These are phyloP conservation scores for Dromococcyx pavoninus DNA, from an alignment of 2,797 vertebrate genomes.

Conservation along the genomic window DNA sequence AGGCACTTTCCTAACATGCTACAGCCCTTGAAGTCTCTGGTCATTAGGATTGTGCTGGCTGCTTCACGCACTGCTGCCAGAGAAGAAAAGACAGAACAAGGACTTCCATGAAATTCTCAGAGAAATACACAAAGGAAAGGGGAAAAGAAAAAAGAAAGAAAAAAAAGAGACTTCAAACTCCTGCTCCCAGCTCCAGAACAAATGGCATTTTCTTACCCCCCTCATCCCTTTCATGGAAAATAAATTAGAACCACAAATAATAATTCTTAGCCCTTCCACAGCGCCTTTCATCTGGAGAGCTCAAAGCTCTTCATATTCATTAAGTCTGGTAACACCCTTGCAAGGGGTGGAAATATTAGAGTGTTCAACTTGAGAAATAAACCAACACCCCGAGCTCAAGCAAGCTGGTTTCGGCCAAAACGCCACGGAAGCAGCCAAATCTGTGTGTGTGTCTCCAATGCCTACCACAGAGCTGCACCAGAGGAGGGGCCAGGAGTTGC, in stretches of 20 bases:
- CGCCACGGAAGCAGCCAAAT: rapidly evolving
- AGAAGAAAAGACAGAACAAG: background rate
- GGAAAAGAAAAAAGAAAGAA: background rate
- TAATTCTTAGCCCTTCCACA: background rate
- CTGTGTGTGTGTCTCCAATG: rapidly evolving
- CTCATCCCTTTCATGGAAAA: slow-evolving; percentile 58
- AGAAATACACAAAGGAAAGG: background rate
- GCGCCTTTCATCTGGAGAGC: slow-evolving; percentile 20
- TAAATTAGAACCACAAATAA: slow-evolving; percentile 56
- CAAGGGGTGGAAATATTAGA: background rate
- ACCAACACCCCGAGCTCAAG: background rate
- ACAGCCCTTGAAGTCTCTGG: background rate
- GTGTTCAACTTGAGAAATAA: background rate
- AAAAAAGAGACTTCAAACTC: background rate
- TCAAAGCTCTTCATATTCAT: slow-evolving; percentile 6
- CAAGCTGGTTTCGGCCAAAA: background rate
- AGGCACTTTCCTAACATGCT: background rate
- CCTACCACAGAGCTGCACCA: background rate
- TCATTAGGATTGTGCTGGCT: background rate
- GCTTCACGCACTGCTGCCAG: background rate
- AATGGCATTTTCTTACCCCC: slow-evolving; percentile 51
- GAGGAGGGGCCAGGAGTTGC: background rate
- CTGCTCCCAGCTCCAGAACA: slow-evolving; percentile 42
- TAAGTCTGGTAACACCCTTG: slow-evolving; percentile 11
- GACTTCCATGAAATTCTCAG: background rate